Percentiles rank a stretch among this genome's conserved stretches.
Conservation (phyloP, 37 sponge, comb jelly and placozoan genomes). For the Aplysina aerophoba region DNA sequence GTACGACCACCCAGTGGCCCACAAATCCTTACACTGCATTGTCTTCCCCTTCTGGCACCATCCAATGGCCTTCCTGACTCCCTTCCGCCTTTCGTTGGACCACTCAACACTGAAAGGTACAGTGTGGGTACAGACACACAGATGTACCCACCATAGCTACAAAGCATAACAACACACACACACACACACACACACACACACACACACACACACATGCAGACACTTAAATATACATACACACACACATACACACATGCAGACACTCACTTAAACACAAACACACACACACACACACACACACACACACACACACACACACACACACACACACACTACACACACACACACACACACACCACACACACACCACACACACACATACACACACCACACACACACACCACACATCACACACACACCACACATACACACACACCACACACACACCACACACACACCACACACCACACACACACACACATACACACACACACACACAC, state of each 20-base stretch:
- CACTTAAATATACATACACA: too few relatives aligned
- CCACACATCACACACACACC: too few relatives aligned
- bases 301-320: not conserved
- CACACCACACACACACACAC: too few relatives aligned
- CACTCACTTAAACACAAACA: not conserved
- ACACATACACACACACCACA: too few relatives aligned
- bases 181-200: constrained; percentile 4
- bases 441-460: too few relatives aligned
- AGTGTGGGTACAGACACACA: constrained; percentile 1
- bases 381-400: too few relatives aligned
- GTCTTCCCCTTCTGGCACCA: not conserved
- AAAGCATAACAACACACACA: constrained; percentile 11
- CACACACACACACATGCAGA: constrained; percentile 14
- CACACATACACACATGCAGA: constrained; percentile 27
- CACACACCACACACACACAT: too few relatives aligned
- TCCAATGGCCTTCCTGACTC: not conserved
- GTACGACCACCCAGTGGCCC: not conserved
- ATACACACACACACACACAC: too few relatives aligned
- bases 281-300: constrained; percentile 8
- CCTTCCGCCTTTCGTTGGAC: not conserved
- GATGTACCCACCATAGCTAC: not conserved
- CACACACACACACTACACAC: constrained; percentile 13
- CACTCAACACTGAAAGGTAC: not conserved
- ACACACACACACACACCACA: too few relatives aligned
- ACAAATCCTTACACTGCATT: too few relatives aligned